phyloP scores from a whole-genome alignment of 2,113 vertebrate genomes.

The Amia ocellicauda region DNA sequence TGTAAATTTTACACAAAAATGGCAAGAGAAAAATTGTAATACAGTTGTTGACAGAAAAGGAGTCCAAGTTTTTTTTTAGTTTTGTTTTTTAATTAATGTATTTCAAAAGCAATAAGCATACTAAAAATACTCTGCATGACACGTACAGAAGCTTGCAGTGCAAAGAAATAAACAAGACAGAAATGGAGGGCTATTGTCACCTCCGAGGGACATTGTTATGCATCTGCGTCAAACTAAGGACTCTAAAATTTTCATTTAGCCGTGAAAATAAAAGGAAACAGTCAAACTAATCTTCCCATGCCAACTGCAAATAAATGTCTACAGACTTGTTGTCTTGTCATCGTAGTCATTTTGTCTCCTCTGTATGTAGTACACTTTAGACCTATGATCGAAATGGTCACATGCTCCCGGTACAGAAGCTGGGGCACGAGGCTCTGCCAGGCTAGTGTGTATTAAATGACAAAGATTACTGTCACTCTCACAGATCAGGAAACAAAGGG shows the following conservation, averaged over 20 bases:
- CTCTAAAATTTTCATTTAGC: slow-evolving; percentile 24
- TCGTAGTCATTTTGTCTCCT: no score
- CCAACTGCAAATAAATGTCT: no score
- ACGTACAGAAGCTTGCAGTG: slow-evolving; percentile 33
- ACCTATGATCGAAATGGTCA: no score
- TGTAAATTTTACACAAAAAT: slow-evolving; percentile 99
- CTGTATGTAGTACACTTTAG: no score
- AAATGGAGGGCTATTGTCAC: slow-evolving; percentile 62
- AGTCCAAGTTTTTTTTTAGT: slow-evolving; percentile 63
- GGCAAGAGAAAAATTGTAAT: slow-evolving; percentile 99
- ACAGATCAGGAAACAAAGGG: no score
- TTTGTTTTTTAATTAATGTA: slow-evolving; percentile 54
- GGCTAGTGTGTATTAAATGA: no score
- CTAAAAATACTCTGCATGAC: slow-evolving; percentile 41
- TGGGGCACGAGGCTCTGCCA: no score
- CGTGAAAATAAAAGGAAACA: no score
- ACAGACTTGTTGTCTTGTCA: no score
- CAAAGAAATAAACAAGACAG: slow-evolving; percentile 25
- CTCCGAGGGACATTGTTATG: neutral
- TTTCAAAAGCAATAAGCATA: slow-evolving; percentile 40
- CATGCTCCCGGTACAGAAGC: no score
- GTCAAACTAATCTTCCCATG: no score
- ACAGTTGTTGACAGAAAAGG: slow-evolving; percentile 87
- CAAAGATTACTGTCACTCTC: no score
- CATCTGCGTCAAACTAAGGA: slow-evolving; percentile 16